Evolutionary conservation across 2,888 invertebrate genomes (phyloP).

Genomic region (Eristalis arbustorum): DNA sequence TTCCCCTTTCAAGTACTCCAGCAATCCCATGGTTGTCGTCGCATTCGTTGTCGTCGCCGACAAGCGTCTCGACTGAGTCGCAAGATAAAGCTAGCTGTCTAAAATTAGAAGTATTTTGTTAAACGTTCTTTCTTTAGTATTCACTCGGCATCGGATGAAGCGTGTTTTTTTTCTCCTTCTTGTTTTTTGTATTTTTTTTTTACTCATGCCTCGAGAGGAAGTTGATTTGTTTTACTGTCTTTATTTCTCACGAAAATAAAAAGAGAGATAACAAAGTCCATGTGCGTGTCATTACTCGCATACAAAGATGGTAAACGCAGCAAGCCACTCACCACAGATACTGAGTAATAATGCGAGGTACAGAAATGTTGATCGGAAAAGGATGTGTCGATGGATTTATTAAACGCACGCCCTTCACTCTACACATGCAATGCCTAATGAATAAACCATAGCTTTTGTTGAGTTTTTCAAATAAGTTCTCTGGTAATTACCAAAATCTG

Average conservation of each 20-base stretch:
- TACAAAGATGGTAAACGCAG: conserved; percentile 52
- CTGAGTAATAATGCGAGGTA: conserved; percentile 21
- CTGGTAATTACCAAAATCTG: conserved; percentile 52
- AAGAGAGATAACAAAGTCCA: conserved; percentile 23
- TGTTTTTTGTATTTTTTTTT: conserved; percentile 15
- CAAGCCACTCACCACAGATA: conserved; percentile 8
- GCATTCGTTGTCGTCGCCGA: conserved; percentile 13
- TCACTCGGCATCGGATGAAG: conserved; percentile 57
- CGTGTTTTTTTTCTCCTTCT: background rate
- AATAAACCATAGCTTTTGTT: background rate
- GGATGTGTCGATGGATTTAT: conserved; percentile 65
- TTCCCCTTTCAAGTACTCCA: conserved; percentile 47
- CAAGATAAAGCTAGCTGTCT: conserved; percentile 63
- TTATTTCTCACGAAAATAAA: conserved; percentile 42
- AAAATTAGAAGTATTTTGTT: conserved; percentile 67
- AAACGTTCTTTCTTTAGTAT: conserved; percentile 66
- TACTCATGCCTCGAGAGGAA: conserved; percentile 50
- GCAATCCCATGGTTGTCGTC: conserved; percentile 27
- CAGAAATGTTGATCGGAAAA: conserved; percentile 42
- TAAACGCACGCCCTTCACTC: conserved; percentile 32
- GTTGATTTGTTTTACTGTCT: conserved; percentile 62
- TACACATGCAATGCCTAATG: background rate
- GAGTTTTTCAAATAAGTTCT: background rate
- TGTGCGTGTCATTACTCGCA: conserved; percentile 62
- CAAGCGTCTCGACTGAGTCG: conserved; percentile 48